phyloP scores from a whole-genome alignment of 2,797 vertebrate genomes.

The Varecia variegata region DNA sequence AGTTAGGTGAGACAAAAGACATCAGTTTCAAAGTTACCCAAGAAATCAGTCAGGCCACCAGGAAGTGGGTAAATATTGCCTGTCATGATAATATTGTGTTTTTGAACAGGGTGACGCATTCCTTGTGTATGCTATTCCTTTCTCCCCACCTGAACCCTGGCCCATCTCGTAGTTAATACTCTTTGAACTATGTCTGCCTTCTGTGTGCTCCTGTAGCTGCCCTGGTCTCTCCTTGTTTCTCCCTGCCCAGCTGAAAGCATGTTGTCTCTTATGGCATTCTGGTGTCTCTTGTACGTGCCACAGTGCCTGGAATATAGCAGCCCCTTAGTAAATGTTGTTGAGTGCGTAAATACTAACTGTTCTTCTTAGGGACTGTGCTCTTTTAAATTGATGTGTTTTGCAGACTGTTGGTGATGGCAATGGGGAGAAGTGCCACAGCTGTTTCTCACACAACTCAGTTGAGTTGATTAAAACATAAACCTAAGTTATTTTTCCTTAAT shows the following conservation, averaged over 20 bases:
- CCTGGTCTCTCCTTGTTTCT: not conserved
- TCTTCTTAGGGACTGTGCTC: not conserved
- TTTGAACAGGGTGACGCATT: not conserved
- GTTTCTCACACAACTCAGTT: not conserved
- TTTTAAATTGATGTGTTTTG: not conserved
- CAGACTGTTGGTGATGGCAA: not conserved
- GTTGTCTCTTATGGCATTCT: not conserved
- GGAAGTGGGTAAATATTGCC: not conserved
- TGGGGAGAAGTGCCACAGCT: not conserved
- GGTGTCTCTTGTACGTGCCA: not conserved
- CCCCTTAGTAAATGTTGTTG: not conserved
- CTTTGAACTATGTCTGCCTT: not conserved
- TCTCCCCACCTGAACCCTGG: not conserved
- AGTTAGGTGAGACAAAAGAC: not conserved
- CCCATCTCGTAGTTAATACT: not conserved
- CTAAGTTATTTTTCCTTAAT: not conserved
- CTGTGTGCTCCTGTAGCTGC: not conserved
- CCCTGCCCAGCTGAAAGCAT: not conserved
- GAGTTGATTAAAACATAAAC: not conserved
- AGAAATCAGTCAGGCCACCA: not conserved
- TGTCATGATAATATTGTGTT: not conserved
- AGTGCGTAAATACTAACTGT: not conserved
- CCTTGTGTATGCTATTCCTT: not conserved
- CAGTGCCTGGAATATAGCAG: not conserved
- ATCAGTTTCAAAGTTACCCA: not conserved